Evolutionary conservation across 1,140 invertebrate genomes (phyloP), one percentile per base, ranked within the genome.

Genomic region (Agraylea sexmaculata): DNA sequence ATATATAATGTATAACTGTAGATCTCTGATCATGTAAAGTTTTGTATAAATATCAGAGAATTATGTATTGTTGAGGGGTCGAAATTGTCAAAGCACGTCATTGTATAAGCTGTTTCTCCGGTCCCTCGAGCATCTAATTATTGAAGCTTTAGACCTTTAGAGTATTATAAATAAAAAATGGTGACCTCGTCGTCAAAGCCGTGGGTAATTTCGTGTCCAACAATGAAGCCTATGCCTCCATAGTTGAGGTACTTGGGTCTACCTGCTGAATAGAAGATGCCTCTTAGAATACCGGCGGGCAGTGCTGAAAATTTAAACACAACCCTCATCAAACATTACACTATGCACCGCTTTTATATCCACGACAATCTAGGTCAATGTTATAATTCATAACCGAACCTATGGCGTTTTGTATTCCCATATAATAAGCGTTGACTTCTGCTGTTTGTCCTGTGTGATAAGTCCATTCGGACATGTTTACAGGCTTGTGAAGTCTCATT

Each of bases 161-260:
- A n/a, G n/a, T 27, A 27, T 8, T 27, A 27, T 27, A 27, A n/a
- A 8, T 8, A 27, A 27, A 27, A 27, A 20, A 7, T 13, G 29
- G 34, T 46, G 38, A 69, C 70, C 60, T 86, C 78, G 57, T 91
- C 87, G 62, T 93, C 88, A 56, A 92, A 93, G 7, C 85, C 87
- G 55, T 94, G 89, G 0, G 87, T 92, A 30, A 95, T 86, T 69
- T 94, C 87, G 53, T 92, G 87, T 0, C 87, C 89, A 58, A 94
- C 88, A 4, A 93, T 82, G 50, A 87, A 87, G 3, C 89, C 89
- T 51, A 93, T 87, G 4, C 82, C 85, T 37, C 87, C 88, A 53
- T 85, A 93, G 57, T 94, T 94, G 72, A 93, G 78, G 51, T 91
- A 92, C 44, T 77, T 77, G 2, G 89, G 89, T 22, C 84, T 73